These are phyloP conservation scores for Zaprionus vittiger DNA, from an alignment of 1,140 invertebrate species.

Conservation along the genomic window DNA sequence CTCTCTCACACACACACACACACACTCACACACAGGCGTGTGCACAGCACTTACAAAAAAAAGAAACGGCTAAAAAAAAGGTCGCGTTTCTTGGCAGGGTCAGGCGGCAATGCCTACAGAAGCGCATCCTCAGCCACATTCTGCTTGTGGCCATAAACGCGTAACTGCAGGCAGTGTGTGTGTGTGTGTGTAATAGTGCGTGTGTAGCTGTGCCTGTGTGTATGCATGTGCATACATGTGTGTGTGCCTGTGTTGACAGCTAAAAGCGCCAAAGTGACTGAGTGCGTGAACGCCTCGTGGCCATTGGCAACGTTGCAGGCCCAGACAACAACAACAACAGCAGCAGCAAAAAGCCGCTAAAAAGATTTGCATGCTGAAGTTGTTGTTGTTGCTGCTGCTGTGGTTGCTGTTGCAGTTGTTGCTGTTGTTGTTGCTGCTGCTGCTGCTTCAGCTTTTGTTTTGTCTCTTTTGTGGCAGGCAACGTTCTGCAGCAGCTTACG, in stretches of 20 bases:
- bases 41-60: background rate
- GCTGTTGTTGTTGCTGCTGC: background rate
- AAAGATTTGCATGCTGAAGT: constrained; percentile 67
- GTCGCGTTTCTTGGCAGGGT: background rate
- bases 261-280: constrained; percentile 78
- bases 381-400: constrained; percentile 20
- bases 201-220: no score
- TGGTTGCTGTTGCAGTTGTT: background rate
- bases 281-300: constrained; percentile 53
- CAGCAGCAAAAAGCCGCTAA: constrained; percentile 65
- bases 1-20: background rate
- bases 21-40: background rate
- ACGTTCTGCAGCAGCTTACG: constrained; percentile 64
- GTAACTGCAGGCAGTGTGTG: background rate
- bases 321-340: constrained; percentile 29
- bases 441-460: constrained; percentile 13
- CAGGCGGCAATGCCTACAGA: background rate
- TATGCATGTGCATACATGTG: constrained; percentile 4
- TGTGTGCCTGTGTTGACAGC: constrained; percentile 58
- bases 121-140: constrained; percentile 6
- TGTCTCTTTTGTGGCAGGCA: constrained; percentile 22
- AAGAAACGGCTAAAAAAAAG: no score
- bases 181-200: no score
- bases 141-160: background rate
- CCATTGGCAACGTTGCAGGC: constrained; percentile 35